Conservation (phyloP, 2,888 invertebrate genomes). For the Sphinx pinastri region DNA sequence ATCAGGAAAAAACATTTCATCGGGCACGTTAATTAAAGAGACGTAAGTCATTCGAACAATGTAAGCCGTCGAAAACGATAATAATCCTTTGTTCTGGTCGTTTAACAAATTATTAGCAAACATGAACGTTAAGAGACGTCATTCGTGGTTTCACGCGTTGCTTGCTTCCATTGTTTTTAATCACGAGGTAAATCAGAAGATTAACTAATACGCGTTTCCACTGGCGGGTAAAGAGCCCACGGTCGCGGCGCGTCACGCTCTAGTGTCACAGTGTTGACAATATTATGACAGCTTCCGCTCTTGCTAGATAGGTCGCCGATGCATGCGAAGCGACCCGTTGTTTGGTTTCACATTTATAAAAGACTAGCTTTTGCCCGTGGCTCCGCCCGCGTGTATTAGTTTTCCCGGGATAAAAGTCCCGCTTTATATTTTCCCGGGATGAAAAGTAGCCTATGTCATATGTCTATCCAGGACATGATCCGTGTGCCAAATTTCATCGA, state of each 20-base stretch:
- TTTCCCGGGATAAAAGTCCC: no score
- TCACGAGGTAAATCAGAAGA: constrained; percentile 35
- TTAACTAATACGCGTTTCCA: constrained; percentile 43
- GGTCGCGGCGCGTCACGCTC: constrained; percentile 50
- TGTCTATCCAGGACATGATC: no score
- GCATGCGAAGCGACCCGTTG: not conserved
- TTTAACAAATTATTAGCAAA: constrained; percentile 29
- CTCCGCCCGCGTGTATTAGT: no score
- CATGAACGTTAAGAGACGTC: constrained; percentile 12
- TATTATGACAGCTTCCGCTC: constrained; percentile 55
- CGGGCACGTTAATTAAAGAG: not conserved
- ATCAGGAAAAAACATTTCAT: not conserved
- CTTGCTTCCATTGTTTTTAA: constrained; percentile 37
- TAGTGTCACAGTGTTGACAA: constrained; percentile 46
- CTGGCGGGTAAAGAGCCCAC: constrained; percentile 54
- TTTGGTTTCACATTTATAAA: not conserved
- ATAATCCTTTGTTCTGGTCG: constrained; percentile 21
- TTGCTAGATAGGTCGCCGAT: constrained; percentile 39
- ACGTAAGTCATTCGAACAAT: not conserved
- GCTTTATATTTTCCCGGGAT: no score
- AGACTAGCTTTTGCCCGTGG: no score
- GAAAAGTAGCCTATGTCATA: no score
- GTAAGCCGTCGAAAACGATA: constrained; percentile 1
- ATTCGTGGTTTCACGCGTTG: constrained; percentile 36
- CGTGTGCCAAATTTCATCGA: no score